These are phyloP conservation scores for Parambassis ranga DNA, from an alignment of 2,797 vertebrate species.

Conservation along the genomic window DNA sequence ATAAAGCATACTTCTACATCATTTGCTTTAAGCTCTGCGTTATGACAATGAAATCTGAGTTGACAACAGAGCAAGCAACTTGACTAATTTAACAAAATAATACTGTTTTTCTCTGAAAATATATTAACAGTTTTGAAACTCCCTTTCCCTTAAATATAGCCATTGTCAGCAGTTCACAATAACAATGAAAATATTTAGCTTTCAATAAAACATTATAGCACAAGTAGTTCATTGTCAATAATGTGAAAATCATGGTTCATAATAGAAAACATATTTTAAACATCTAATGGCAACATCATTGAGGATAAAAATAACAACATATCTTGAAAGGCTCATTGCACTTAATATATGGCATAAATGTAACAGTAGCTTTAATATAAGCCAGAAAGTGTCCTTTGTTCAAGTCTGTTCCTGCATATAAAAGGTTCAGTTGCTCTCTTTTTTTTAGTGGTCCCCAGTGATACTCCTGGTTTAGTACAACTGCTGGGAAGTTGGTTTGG, in stretches of 20 bases:
- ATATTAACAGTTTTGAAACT: conserved; percentile 81
- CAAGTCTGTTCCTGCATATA: conserved; percentile 87
- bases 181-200: conserved; percentile 83
- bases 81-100: conserved; percentile 86
- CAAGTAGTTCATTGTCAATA: conserved; percentile 71
- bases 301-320: conserved; percentile 81
- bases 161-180: conserved; percentile 77
- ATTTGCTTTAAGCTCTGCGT: conserved; percentile 81
- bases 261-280: conserved; percentile 83
- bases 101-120: conserved; percentile 86
- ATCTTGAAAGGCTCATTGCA: conserved; percentile 89
- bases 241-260: conserved; percentile 77
- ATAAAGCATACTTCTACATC: conserved; percentile 85
- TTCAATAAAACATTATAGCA: conserved; percentile 78
- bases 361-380: conserved; percentile 96
- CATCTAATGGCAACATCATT: conserved; percentile 77
- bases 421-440: conserved; percentile 62
- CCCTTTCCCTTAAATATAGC: conserved; percentile 78
- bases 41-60: conserved; percentile 78
- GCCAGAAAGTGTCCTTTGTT: conserved; percentile 88
- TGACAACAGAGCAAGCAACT: conserved; percentile 86
- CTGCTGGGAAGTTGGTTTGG: conserved; percentile 28
- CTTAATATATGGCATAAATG: conserved; percentile 88
- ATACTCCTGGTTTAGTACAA: conserved; percentile 54
- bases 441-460: conserved; percentile 69